These are phyloP conservation scores for Catostomus latipinnis DNA, from an alignment of 2,797 vertebrate species.

Conservation along the genomic window DNA sequence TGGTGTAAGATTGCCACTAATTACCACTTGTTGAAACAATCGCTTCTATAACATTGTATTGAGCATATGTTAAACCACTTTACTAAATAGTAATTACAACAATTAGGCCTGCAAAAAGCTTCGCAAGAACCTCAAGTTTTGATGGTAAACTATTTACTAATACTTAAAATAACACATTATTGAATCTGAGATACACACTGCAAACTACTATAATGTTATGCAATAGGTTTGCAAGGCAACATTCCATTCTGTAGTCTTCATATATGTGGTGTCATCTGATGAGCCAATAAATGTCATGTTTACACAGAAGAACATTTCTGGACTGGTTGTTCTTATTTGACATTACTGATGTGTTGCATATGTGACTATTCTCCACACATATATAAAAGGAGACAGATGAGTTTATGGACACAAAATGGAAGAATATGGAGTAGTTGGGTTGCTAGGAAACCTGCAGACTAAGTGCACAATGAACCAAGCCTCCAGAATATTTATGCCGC, in stretches of 20 bases:
- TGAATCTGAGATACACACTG: neutral
- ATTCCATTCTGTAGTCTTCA: constrained; percentile 12
- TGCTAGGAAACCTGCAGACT: constrained; percentile 40
- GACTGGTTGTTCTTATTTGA: constrained; percentile 29
- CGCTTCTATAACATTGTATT: neutral
- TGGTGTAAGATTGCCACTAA: constrained; percentile 5
- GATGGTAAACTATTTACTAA: neutral
- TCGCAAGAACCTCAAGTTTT: neutral
- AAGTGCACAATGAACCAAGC: constrained; percentile 39
- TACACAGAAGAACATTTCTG: constrained; percentile 28
- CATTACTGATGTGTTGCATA: constrained; percentile 29
- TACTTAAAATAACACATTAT: neutral
- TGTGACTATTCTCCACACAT: neutral
- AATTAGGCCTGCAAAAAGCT: neutral
- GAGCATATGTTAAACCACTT: neutral
- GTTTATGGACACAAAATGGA: constrained; percentile 3
- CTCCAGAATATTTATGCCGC: constrained; percentile 56
- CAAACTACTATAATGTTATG: neutral
- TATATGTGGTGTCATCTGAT: constrained; percentile 26
- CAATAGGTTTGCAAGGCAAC: neutral
- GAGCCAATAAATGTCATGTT: constrained; percentile 42
- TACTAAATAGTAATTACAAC: constrained; percentile 17
- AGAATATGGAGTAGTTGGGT: constrained; percentile 31
- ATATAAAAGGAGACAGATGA: constrained; percentile 17
- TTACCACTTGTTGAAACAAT: constrained; percentile 19